These are phyloP conservation scores for Poeciliopsis occidentalis DNA, from an alignment of 2,113 vertebrate species.

Conservation along the genomic window DNA sequence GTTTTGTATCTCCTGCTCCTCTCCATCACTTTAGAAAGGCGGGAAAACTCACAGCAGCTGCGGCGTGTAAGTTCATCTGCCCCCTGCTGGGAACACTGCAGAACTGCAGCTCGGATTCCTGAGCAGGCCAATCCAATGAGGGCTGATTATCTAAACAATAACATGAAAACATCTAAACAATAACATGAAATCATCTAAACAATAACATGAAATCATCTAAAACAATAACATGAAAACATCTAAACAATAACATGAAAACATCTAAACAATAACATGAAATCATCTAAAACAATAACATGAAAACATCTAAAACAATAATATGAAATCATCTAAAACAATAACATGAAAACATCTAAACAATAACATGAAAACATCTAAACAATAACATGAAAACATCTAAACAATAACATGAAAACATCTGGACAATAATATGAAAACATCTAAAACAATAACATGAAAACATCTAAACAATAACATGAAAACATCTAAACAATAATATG, in stretches of 20 bases:
- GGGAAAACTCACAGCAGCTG: slow-evolving; percentile 26
- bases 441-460: background rate
- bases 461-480: background rate
- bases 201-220: too few relatives aligned
- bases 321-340: background rate
- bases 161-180: background rate
- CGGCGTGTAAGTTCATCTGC: background rate
- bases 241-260: background rate
- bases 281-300: background rate
- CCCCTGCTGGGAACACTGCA: slow-evolving; percentile 40
- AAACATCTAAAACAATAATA: slow-evolving; percentile 11
- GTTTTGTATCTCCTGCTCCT: too few relatives aligned
- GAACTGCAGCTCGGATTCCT: slow-evolving; percentile 24
- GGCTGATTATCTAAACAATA: slow-evolving; percentile 15
- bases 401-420: background rate
- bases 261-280: slow-evolving; percentile 8
- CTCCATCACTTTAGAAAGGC: background rate
- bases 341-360: background rate
- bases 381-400: slow-evolving; percentile 15
- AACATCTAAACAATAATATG: slow-evolving; percentile 8
- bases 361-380: too few relatives aligned
- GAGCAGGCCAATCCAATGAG: slow-evolving; percentile 9
- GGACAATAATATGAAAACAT: too few relatives aligned
- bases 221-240: too few relatives aligned
- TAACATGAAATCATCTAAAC: too few relatives aligned